Conservation (phyloP, 2,797 vertebrate genomes). For the Protonibea diacanthus region DNA sequence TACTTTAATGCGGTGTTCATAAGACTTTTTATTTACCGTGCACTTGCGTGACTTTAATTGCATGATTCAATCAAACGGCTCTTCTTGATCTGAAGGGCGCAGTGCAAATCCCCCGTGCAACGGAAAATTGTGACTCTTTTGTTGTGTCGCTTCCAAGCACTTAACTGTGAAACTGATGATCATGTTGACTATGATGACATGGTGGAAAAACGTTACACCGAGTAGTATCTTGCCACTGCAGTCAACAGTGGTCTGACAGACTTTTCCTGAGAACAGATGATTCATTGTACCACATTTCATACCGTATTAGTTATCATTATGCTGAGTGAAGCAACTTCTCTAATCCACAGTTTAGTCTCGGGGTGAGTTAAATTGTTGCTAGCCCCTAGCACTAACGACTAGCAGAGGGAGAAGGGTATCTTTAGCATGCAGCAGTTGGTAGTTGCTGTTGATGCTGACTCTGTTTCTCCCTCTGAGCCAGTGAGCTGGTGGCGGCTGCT, state of each 20-base stretch:
- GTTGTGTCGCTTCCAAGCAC: background rate
- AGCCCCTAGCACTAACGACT: conserved; percentile 48
- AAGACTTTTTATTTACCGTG: background rate
- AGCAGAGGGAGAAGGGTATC: conserved; percentile 62
- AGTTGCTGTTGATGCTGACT: conserved; percentile 61
- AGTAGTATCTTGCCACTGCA: conserved; percentile 20
- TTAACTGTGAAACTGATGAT: background rate
- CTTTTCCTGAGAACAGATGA: conserved; percentile 30
- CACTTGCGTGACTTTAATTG: background rate
- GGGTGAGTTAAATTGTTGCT: conserved; percentile 58
- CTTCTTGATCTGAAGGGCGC: background rate
- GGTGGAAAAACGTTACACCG: background rate
- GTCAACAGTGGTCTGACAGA: conserved; percentile 26
- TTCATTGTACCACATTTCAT: conserved; percentile 44
- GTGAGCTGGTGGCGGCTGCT: conserved; percentile 75
- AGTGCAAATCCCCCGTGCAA: background rate
- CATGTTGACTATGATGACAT: conserved; percentile 6
- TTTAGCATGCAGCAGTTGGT: conserved; percentile 72
- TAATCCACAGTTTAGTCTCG: conserved; percentile 60
- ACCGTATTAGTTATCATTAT: conserved; percentile 43
- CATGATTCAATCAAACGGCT: background rate
- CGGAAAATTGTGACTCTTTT: background rate
- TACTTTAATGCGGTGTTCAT: background rate
- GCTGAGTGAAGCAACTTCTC: conserved; percentile 58
- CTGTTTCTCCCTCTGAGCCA: conserved; percentile 80